phyloP scores from a whole-genome alignment of 1,140 invertebrate species.

The Sitobion miscanthi region DNA sequence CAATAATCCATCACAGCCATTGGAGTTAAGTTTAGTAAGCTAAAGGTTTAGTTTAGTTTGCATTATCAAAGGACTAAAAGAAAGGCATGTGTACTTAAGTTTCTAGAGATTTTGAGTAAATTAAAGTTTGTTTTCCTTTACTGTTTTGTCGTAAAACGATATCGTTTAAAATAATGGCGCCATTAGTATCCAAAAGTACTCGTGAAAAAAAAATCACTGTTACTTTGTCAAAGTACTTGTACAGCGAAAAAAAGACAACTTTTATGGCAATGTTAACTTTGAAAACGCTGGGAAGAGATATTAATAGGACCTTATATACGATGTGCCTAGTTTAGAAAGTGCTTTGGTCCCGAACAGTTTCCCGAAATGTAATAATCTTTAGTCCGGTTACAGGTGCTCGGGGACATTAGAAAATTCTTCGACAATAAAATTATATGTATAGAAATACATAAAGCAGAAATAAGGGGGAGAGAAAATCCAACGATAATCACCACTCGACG shows the following conservation, averaged over 20 bases:
- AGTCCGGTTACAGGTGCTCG: background rate
- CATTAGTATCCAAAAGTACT: constrained; percentile 39
- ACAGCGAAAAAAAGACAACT: background rate
- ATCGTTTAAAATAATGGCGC: constrained; percentile 30
- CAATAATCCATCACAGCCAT: background rate
- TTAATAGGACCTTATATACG: background rate
- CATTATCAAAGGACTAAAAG: background rate
- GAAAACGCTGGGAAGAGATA: background rate
- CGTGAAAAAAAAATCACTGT: constrained; percentile 26
- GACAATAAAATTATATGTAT: background rate
- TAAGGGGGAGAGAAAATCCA: background rate
- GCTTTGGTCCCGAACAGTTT: background rate
- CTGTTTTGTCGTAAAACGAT: constrained; percentile 26
- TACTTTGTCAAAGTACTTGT: constrained; percentile 24
- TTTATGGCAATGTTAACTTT: background rate
- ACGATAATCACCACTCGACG: constrained; percentile 5
- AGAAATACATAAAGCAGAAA: background rate
- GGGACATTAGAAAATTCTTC: constrained; percentile 4
- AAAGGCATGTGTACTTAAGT: background rate
- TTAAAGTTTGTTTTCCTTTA: constrained; percentile 12
- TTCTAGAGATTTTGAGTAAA: constrained; percentile 21
- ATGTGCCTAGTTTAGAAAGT: background rate
- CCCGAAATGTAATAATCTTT: constrained; percentile 28
- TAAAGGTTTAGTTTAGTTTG: background rate
- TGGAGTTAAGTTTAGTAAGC: background rate